A percentile compares a stretch with the other conserved stretches of the same genome.
Evolutionary conservation across 2,797 vertebrate genomes (phyloP).

Genomic region (Cirrhinus mrigala): DNA sequence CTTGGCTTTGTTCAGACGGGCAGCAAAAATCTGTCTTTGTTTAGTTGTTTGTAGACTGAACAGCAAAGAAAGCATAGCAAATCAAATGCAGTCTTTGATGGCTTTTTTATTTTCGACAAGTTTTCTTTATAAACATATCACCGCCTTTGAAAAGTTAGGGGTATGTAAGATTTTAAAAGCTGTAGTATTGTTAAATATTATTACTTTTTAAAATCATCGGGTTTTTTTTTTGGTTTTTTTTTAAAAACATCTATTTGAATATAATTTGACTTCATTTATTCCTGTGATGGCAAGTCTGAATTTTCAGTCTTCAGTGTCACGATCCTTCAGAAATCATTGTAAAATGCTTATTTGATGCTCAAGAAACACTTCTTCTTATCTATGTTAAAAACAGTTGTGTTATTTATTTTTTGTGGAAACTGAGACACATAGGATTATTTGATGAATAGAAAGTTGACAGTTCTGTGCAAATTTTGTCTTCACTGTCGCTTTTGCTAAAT

Average conservation of each 20-base stretch:
- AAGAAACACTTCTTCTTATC: not conserved
- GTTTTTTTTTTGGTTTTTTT: too few relatives aligned
- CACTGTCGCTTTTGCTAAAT: not conserved
- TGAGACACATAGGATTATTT: not conserved
- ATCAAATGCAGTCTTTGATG: constrained; percentile 5
- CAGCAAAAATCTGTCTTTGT: constrained; percentile 12
- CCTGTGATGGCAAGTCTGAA: not conserved
- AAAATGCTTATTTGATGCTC: not conserved
- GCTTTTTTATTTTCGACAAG: not conserved
- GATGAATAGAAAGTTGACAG: not conserved
- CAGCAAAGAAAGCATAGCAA: not conserved
- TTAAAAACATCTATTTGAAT: not conserved
- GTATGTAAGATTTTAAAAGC: not conserved
- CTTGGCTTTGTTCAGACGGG: constrained; percentile 31
- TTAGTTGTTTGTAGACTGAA: not conserved
- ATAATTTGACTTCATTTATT: not conserved
- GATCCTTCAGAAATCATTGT: not conserved
- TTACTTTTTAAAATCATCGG: not conserved
- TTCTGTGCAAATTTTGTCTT: not conserved
- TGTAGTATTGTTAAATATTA: not conserved
- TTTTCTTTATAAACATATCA: not conserved
- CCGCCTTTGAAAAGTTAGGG: not conserved
- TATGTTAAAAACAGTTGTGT: not conserved
- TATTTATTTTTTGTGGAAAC: not conserved
- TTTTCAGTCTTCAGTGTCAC: not conserved